Evolutionary conservation across 2,888 invertebrate species (phyloP), one percentile per base, ranked within the genome.

Genomic region (Anthoptus insignis): DNA sequence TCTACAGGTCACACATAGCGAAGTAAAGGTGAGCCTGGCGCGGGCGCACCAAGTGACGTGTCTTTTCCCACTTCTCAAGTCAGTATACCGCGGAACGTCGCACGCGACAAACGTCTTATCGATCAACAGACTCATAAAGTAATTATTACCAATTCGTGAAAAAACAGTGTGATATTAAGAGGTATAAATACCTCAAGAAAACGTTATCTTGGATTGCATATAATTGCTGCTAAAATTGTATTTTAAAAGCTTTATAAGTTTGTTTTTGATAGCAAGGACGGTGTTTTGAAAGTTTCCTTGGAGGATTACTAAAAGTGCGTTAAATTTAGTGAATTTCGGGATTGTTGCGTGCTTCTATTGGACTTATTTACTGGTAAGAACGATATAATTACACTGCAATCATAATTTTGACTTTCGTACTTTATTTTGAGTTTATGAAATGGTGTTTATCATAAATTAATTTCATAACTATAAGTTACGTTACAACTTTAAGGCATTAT

Each of bases 1-100:
- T 59, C 49, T 32, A 52, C 75, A 34, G 65, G 71, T 75, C 81
- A 68, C 42, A 59, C 74, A 81, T 56, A 82, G 68, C 74, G 69
- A 85, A 84, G 88, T 86, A 91, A 91, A 91, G 91, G 91, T 91
- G 88, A 90, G 87, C 79, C 79, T 81, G 80, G 87, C 89, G 85
- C 89, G 84, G 84, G 89, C 89, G 90, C 89, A 87, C 81, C 83
- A 76, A 80, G 86, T 89, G 91, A 90, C 91, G 91, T 91, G 90
- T 91, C 86, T 80, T 50, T 57, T 47, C 71, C 68, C 72, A 70
- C 80, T 85, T 84, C 85, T 87, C 84, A 82, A 79, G 86, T 84
- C 80, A 92, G 92, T 91, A 79, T 85, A 82, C 86, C 88, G 89
- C 87, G 87, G 81, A 79, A 81, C 79, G 79, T 81, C 78, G 81